A percentile compares a stretch with the other conserved stretches of the same genome.
These are phyloP conservation scores for Campylomormyrus tamandua DNA, from an alignment of 2,113 vertebrate species.

Conservation along the genomic window DNA sequence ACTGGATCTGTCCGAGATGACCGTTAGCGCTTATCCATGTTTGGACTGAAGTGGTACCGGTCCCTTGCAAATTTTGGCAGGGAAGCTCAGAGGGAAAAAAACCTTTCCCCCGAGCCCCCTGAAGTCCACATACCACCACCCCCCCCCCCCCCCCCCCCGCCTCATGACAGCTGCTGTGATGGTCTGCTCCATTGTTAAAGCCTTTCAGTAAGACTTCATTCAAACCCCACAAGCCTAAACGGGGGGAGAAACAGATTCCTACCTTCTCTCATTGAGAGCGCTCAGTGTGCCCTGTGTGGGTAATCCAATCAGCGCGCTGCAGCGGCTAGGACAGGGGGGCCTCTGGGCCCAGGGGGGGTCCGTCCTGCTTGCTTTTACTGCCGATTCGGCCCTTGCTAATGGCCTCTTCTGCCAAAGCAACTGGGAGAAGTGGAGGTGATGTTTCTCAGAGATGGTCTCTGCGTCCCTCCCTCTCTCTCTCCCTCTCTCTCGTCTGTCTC, in stretches of 20 bases:
- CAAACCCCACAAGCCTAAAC: slow-evolving; percentile 15
- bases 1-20: neutral
- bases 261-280: slow-evolving; percentile 58
- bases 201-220: slow-evolving; percentile 27
- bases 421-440: neutral
- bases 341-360: neutral
- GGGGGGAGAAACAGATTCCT: slow-evolving; percentile 37
- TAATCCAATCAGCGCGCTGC: neutral
- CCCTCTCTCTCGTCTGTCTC: neutral
- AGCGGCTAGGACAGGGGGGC: neutral
- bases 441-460: neutral
- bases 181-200: slow-evolving; percentile 53
- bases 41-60: neutral
- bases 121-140: neutral
- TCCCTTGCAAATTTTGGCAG: neutral
- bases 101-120: neutral
- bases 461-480: neutral
- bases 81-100: neutral
- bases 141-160: slow-evolving; percentile 21
- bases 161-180: slow-evolving; percentile 29
- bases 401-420: neutral
- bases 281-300: slow-evolving; percentile 12
- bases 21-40: neutral
- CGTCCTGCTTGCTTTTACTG: neutral
- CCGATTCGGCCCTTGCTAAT: neutral